Conservation (phyloP, 1,140 invertebrate species). For the Aethina tumida region DNA sequence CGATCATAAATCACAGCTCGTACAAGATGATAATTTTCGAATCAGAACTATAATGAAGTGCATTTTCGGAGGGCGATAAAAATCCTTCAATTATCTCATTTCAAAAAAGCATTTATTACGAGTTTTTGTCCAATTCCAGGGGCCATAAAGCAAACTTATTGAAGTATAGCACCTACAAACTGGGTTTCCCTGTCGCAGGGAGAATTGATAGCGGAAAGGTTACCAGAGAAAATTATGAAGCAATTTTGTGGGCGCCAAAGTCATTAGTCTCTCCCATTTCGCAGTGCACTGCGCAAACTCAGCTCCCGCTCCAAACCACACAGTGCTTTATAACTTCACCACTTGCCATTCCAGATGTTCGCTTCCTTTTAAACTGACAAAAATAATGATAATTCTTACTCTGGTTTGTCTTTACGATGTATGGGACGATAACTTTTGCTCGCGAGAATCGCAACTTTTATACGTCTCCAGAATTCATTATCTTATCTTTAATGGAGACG, state of each 20-base stretch:
- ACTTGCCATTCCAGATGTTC: constrained; percentile 20
- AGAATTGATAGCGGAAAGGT: constrained; percentile 35
- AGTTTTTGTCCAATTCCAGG: constrained; percentile 19
- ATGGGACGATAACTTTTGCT: constrained; percentile 5
- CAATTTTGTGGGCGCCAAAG: constrained; percentile 32
- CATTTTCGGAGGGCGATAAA: constrained; percentile 10
- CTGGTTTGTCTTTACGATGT: constrained; percentile 11
- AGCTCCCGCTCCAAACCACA: constrained; percentile 12
- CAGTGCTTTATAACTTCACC: constrained; percentile 22
- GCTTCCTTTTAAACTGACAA: constrained; percentile 19
- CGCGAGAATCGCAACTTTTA: background rate
- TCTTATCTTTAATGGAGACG: too few relatives aligned
- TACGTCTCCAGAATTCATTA: constrained; percentile 2
- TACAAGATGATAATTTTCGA: constrained; percentile 11
- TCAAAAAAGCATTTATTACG: constrained; percentile 19
- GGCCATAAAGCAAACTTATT: constrained; percentile 25
- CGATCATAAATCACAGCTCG: constrained; percentile 8
- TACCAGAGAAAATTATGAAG: constrained; percentile 35
- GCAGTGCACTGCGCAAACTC: constrained; percentile 11
- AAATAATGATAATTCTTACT: constrained; percentile 16
- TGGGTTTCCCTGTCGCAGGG: constrained; percentile 20
- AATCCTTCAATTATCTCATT: constrained; percentile 18
- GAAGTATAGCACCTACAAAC: constrained; percentile 23
- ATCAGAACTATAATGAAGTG: constrained; percentile 11
- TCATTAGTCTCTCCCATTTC: constrained; percentile 30